Evolutionary conservation across 2,113 vertebrate species (phyloP).

Genomic region (Sinocyclocheilus maitianheensis): DNA sequence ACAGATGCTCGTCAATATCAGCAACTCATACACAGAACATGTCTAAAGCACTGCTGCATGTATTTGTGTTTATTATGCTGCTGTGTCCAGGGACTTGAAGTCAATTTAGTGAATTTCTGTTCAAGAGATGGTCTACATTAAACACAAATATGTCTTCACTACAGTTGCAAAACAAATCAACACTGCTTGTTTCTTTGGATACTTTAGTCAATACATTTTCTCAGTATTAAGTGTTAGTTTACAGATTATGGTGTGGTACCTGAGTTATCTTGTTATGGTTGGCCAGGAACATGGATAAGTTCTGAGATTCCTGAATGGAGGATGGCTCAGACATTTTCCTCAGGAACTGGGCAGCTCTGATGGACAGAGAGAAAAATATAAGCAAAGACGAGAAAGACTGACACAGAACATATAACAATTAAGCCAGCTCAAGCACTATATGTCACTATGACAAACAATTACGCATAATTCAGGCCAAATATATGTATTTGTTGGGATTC

Average conservation of each 20-base stretch:
- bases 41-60: neutral
- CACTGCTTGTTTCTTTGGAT: neutral
- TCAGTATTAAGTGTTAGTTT: neutral
- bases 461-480: neutral
- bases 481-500: too few relatives aligned
- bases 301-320: constrained; percentile 98
- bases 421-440: neutral
- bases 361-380: constrained; percentile 46
- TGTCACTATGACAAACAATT: neutral
- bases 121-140: neutral
- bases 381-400: neutral
- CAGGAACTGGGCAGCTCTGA: constrained; percentile 93
- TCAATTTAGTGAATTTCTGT: neutral
- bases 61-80: neutral
- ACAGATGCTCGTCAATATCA: neutral
- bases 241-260: constrained; percentile 63
- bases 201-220: neutral
- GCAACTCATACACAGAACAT: neutral
- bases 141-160: neutral
- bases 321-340: constrained; percentile 98
- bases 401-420: neutral
- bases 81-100: neutral
- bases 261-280: constrained; percentile 99
- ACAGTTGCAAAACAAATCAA: neutral
- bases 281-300: constrained; percentile 97